These are phyloP conservation scores for Gulo gulo DNA, from an alignment of 2,113 vertebrate genomes.

Conservation along the genomic window DNA sequence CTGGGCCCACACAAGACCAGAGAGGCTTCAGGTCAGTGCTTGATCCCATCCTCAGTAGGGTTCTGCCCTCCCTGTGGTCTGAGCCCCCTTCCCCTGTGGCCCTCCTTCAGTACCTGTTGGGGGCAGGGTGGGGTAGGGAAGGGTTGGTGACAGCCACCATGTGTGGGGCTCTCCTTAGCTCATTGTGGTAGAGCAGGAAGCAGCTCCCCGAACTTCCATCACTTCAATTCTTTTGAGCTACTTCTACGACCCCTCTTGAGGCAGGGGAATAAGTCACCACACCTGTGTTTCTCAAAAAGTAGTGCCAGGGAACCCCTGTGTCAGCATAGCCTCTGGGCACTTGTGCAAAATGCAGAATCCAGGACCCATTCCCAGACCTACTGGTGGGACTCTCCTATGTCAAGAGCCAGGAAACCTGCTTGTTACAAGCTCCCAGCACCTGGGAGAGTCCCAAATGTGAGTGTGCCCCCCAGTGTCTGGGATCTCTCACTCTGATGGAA, in stretches of 20 bases:
- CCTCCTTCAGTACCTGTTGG: neutral
- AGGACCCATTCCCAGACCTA: neutral
- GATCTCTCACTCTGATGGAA: neutral
- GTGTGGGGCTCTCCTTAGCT: neutral
- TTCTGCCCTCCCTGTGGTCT: neutral
- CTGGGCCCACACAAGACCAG: neutral
- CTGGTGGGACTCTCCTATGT: neutral
- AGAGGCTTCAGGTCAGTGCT: conserved; percentile 59
- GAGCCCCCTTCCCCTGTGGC: neutral
- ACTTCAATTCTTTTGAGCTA: neutral
- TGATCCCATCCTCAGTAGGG: neutral
- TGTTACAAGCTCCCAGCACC: neutral
- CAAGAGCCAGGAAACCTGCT: neutral
- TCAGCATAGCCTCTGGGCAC: neutral
- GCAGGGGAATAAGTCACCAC: neutral
- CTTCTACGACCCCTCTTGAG: neutral
- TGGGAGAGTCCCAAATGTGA: neutral
- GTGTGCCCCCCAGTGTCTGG: neutral
- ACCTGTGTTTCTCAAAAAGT: neutral
- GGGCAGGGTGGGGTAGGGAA: neutral
- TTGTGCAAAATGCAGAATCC: neutral
- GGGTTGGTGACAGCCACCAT: neutral
- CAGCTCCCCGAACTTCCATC: neutral
- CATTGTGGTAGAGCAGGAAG: neutral
- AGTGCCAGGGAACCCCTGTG: neutral